Percentiles rank a stretch among this genome's conserved stretches.
Evolutionary conservation across 2,113 vertebrate species (phyloP).

Genomic region (Grus americana): DNA sequence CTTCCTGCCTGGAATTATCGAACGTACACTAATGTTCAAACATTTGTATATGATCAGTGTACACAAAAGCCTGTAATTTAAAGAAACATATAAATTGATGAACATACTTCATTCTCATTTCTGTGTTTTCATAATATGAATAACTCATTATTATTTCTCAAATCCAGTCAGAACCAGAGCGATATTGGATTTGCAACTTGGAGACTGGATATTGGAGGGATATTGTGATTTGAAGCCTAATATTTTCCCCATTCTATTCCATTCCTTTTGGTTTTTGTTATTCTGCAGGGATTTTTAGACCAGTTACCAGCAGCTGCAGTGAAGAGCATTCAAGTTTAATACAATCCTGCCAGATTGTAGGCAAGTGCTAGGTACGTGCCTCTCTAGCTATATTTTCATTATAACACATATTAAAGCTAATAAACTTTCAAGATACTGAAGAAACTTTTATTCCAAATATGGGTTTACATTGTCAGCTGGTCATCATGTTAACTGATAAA

Average conservation of each 20-base stretch:
- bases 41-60: not conserved
- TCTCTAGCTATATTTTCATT: not conserved
- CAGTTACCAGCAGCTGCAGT: not conserved
- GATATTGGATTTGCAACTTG: too few species aligned
- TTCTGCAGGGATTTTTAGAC: not conserved
- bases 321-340: not conserved
- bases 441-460: not conserved
- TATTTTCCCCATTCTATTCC: not conserved
- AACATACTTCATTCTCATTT: not conserved
- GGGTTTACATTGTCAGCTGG: not conserved
- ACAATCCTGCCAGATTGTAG: not conserved
- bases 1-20: not conserved
- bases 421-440: not conserved
- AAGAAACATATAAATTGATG: not conserved
- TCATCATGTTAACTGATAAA: not conserved
- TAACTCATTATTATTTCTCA: not conserved
- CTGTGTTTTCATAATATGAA: not conserved
- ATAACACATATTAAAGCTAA: not conserved
- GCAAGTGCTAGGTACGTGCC: not conserved
- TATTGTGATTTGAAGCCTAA: not conserved
- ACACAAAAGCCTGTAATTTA: not conserved
- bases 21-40: not conserved
- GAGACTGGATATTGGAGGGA: not conserved
- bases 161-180: not conserved
- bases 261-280: constrained; percentile 15